Evolutionary conservation across 2,797 vertebrate genomes (phyloP).

Genomic region (Enteromius viviparus): DNA sequence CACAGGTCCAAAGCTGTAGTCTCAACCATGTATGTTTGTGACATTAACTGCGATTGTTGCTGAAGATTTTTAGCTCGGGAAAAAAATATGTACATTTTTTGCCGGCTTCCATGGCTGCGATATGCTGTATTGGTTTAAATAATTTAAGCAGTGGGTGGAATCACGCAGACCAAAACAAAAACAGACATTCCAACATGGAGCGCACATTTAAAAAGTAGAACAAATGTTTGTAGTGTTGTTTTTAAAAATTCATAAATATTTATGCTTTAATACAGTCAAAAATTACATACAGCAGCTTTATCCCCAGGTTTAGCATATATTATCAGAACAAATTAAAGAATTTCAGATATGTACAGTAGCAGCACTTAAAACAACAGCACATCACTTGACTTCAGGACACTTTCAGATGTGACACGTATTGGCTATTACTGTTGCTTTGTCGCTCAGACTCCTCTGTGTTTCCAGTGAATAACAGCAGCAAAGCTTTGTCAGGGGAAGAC

Average conservation of each 20-base stretch:
- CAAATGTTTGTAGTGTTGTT: too few relatives aligned
- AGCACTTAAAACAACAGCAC: not conserved
- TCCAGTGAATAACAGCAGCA: slow-evolving; percentile 36
- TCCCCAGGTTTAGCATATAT: not conserved
- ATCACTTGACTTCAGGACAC: slow-evolving; percentile 9
- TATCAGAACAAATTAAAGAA: not conserved
- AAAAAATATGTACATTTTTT: not conserved
- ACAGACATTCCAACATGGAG: too few relatives aligned
- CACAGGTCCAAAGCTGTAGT: too few relatives aligned
- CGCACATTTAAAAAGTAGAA: too few relatives aligned
- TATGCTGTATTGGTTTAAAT: not conserved
- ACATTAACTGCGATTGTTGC: too few relatives aligned
- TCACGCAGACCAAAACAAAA: not conserved
- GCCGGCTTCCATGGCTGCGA: not conserved
- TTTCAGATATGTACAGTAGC: not conserved
- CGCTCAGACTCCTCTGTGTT: slow-evolving; percentile 10
- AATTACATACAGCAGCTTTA: not conserved
- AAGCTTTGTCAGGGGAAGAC: slow-evolving; percentile 41
- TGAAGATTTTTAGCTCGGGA: not conserved
- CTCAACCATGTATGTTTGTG: too few relatives aligned
- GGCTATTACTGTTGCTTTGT: slow-evolving; percentile 27
- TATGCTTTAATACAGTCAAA: not conserved
- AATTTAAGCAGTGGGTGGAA: not conserved
- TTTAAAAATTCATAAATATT: not conserved
- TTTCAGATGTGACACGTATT: slow-evolving; percentile 1